Evolutionary conservation across 2,113 vertebrate genomes (phyloP).

Genomic region (human (Homo sapiens)): DNA sequence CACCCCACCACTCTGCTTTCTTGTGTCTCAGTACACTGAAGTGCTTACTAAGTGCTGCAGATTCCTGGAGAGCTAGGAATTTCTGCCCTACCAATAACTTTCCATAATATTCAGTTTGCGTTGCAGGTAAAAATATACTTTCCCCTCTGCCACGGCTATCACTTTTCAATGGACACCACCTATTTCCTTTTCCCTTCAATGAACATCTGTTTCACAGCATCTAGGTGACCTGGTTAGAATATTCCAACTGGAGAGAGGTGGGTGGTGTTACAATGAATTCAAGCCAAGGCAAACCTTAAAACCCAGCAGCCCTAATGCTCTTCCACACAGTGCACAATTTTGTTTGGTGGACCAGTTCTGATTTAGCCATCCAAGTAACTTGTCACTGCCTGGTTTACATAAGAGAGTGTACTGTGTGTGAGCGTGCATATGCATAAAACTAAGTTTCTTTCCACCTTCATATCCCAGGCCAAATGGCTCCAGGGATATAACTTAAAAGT

Average conservation of each 20-base stretch:
- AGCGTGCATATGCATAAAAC: slow-evolving; percentile 58
- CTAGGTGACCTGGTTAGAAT: slow-evolving; percentile 58
- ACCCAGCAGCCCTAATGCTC: slow-evolving; percentile 21
- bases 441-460: slow-evolving; percentile 43
- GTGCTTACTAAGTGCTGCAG: background rate
- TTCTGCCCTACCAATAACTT: background rate
- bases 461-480: slow-evolving; percentile 6
- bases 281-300: slow-evolving; percentile 54
- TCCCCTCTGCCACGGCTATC: slow-evolving; percentile 29
- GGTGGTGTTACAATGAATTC: slow-evolving; percentile 54
- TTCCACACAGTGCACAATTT: background rate
- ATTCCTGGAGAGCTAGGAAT: slow-evolving; percentile 46
- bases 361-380: slow-evolving; percentile 55
- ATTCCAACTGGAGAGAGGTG: slow-evolving; percentile 58
- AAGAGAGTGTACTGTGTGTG: slow-evolving; percentile 56
- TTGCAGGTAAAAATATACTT: slow-evolving; percentile 53
- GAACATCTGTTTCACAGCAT: slow-evolving; percentile 54
- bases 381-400: slow-evolving; percentile 27
- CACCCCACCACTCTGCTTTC: background rate
- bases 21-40: background rate
- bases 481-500: slow-evolving; percentile 50
- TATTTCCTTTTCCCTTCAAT: slow-evolving; percentile 53
- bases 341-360: background rate
- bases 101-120: slow-evolving; percentile 25
- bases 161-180: slow-evolving; percentile 52